Conservation (phyloP, 2,113 vertebrate genomes). For the Cyprinodon brontotheroides region DNA sequence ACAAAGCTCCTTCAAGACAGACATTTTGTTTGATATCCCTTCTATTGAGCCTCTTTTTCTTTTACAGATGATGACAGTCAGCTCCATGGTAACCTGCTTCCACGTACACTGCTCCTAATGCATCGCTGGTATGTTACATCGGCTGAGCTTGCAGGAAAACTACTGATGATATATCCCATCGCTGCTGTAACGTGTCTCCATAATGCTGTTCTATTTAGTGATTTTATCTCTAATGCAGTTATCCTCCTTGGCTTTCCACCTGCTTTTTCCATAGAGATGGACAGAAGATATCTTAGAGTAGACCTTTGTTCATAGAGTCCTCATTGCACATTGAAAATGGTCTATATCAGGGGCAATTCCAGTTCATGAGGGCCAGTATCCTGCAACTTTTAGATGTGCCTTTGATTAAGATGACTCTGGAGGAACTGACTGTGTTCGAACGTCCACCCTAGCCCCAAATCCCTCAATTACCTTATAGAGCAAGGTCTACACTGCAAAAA, state of each 20-base stretch:
- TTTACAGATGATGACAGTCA: constrained; percentile 89
- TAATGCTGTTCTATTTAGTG: not conserved
- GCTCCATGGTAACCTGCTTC: constrained; percentile 81
- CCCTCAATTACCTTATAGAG: no score
- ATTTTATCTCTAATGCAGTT: not conserved
- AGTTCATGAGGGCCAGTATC: no score
- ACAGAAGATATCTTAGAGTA: not conserved
- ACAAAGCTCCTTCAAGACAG: not conserved
- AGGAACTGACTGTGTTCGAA: no score
- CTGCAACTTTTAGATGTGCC: no score
- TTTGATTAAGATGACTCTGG: no score
- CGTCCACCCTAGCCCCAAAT: no score
- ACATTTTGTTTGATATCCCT: not conserved
- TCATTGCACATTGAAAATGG: no score
- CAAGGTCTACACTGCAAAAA: no score
- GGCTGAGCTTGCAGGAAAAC: constrained; percentile 91
- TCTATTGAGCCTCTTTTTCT: constrained; percentile 32
- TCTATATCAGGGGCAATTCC: no score
- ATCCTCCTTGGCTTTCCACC: not conserved
- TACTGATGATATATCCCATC: constrained; percentile 94
- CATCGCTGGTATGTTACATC: constrained; percentile 96
- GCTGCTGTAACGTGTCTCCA: no score
- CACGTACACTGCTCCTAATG: constrained; percentile 94
- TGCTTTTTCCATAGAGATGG: not conserved
- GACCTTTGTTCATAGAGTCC: no score